Conservation (phyloP, 2,113 vertebrate species). For the Amphiprion ocellaris region DNA sequence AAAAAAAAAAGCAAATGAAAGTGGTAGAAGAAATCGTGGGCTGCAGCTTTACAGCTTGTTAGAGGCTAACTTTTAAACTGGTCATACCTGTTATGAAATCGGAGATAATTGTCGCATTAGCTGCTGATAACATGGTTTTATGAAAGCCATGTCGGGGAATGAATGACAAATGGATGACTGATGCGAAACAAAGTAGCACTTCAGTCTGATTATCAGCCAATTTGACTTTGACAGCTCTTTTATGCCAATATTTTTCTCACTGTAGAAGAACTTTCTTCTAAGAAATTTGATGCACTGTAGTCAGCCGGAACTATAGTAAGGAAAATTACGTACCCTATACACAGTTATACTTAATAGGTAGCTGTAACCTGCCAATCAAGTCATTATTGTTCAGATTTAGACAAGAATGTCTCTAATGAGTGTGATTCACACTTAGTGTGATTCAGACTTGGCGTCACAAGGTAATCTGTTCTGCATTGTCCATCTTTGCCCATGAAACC, state of each 20-base stretch:
- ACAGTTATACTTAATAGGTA: background rate
- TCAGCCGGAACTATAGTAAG: background rate
- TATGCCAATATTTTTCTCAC: background rate
- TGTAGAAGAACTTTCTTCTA: background rate
- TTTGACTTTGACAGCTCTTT: background rate
- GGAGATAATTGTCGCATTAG: background rate
- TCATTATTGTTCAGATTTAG: background rate
- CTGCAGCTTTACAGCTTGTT: too few relatives aligned
- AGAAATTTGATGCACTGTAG: background rate
- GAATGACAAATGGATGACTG: constrained; percentile 1
- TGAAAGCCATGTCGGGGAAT: background rate
- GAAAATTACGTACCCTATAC: background rate
- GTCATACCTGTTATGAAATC: too few relatives aligned
- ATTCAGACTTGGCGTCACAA: background rate
- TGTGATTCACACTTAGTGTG: background rate
- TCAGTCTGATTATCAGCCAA: constrained; percentile 4
- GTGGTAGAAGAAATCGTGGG: too few relatives aligned
- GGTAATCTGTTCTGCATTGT: constrained; percentile 8
- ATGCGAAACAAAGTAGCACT: background rate
- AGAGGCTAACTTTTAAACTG: too few relatives aligned
- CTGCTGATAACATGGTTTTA: too few relatives aligned
- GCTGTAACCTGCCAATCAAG: background rate
- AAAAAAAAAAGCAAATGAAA: too few relatives aligned
- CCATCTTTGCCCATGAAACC: constrained; percentile 1
- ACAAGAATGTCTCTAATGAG: background rate